phyloP scores from a whole-genome alignment of 2,797 vertebrate species.

The Varecia variegata region DNA sequence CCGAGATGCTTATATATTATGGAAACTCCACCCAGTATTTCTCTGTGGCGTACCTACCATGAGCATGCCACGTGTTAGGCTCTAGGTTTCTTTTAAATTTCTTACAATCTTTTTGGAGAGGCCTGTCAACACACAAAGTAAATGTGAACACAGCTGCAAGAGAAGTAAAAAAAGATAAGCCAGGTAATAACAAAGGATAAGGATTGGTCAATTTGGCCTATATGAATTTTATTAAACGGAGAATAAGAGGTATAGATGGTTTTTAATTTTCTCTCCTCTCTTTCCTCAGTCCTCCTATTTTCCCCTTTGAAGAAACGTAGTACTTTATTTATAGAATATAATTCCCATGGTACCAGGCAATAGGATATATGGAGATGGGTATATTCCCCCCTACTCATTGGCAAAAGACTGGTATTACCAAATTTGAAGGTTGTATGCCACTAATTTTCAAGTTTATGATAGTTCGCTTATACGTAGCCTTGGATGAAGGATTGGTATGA shows the following conservation, averaged over 20 bases:
- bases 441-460: neutral
- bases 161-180: neutral
- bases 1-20: neutral
- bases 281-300: neutral
- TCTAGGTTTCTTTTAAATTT: neutral
- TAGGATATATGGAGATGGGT: neutral
- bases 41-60: neutral
- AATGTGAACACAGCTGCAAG: neutral
- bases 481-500: neutral
- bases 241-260: neutral
- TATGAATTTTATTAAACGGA: neutral
- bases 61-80: neutral
- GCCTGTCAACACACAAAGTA: neutral
- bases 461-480: neutral
- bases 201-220: neutral
- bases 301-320: neutral
- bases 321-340: neutral
- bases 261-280: neutral
- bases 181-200: neutral
- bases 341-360: neutral
- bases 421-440: neutral
- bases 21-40: neutral
- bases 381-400: neutral
- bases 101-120: neutral
- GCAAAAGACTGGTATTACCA: neutral